A percentile compares a stretch with the other conserved stretches of the same genome.
Conservation (phyloP, 2,113 vertebrate genomes). For the Pseudolaguvia tuberculata region DNA sequence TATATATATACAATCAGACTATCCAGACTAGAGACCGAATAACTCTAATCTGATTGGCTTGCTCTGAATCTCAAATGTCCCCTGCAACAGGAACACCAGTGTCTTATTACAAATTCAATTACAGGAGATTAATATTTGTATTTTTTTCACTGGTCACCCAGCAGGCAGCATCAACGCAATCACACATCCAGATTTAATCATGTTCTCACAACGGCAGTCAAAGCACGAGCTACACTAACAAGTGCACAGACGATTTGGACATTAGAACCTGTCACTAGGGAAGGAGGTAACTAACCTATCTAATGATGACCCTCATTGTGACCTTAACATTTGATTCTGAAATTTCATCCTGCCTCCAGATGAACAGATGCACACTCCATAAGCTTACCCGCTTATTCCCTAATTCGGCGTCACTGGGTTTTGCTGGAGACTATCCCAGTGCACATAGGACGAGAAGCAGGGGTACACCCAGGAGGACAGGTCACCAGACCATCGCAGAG, state of each 20-base stretch:
- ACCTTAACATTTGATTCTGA: conserved; percentile 24
- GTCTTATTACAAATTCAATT: conserved; percentile 42
- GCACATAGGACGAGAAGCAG: too few species aligned
- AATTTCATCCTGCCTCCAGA: conserved; percentile 21
- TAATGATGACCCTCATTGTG: conserved; percentile 21
- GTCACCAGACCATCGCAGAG: too few species aligned
- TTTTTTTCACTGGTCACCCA: conserved; percentile 12
- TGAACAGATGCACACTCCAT: too few species aligned
- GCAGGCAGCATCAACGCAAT: not conserved
- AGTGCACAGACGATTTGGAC: not conserved
- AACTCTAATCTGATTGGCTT: not conserved
- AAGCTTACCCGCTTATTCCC: conserved; percentile 1
- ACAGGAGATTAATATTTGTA: conserved; percentile 28
- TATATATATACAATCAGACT: too few species aligned
- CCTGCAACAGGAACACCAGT: conserved; percentile 10
- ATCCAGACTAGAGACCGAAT: too few species aligned
- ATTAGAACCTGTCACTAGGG: conserved; percentile 4
- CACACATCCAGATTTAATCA: conserved; percentile 5
- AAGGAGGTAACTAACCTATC: conserved; percentile 15
- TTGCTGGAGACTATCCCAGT: too few species aligned
- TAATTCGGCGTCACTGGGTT: conserved; percentile 22
- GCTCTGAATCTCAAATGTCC: conserved; percentile 17
- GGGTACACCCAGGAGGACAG: too few species aligned
- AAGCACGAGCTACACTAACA: conserved; percentile 12
- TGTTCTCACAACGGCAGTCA: conserved; percentile 1